Conservation (phyloP, 2,888 invertebrate genomes). For the Clistopyga incitator region DNA sequence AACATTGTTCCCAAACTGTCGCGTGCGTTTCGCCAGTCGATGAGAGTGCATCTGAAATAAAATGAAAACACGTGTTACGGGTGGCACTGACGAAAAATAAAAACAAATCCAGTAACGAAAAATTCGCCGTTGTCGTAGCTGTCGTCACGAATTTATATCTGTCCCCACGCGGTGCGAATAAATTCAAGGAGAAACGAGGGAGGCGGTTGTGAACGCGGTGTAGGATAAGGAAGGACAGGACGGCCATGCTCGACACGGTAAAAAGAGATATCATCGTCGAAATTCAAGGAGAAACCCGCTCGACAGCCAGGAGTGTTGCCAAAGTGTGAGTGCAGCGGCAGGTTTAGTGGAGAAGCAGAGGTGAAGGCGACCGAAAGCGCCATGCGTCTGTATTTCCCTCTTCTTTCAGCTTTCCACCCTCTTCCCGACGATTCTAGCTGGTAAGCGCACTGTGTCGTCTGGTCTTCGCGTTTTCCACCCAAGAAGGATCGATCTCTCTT, state of each 20-base stretch:
- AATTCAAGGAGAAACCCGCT: slow-evolving; percentile 55
- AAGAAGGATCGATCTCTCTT: slow-evolving; percentile 62
- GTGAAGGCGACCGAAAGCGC: slow-evolving; percentile 34
- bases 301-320: slow-evolving; percentile 29
- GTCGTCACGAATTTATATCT: slow-evolving; percentile 62
- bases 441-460: slow-evolving; percentile 23
- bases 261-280: slow-evolving; percentile 59
- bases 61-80: slow-evolving; percentile 2
- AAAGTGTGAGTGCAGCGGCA: slow-evolving; percentile 13
- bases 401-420: slow-evolving; percentile 14
- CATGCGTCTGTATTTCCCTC: slow-evolving; percentile 46
- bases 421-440: slow-evolving; percentile 18
- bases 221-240: slow-evolving; percentile 53
- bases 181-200: slow-evolving; percentile 43
- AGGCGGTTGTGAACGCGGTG: neutral
- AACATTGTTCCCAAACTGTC: neutral
- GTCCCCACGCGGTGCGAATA: slow-evolving; percentile 63
- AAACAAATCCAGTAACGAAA: slow-evolving; percentile 35
- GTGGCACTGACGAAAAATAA: neutral
- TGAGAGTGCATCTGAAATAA: slow-evolving; percentile 29
- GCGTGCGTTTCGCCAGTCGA: neutral
- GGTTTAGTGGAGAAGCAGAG: slow-evolving; percentile 6
- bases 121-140: slow-evolving; percentile 12
- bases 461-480: slow-evolving; percentile 12
- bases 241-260: slow-evolving; percentile 21